These are phyloP conservation scores for Gadopsis bispinosus DNA, from an alignment of 2,797 vertebrate species.

Conservation along the genomic window DNA sequence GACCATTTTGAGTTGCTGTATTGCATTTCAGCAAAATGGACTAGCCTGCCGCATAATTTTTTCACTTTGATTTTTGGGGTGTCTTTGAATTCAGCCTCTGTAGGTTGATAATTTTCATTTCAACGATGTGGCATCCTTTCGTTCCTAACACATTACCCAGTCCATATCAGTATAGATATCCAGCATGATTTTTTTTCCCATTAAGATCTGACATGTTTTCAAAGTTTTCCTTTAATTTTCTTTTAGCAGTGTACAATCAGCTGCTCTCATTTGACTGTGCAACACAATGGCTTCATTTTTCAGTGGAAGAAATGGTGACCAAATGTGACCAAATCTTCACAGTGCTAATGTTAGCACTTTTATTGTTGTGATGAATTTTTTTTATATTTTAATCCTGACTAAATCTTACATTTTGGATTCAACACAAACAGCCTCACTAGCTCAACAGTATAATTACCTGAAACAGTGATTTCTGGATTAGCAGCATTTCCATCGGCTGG, in stretches of 20 bases:
- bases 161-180: too few species aligned
- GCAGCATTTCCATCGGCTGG: constrained; percentile 87
- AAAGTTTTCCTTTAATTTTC: too few species aligned
- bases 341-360: neutral
- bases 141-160: too few species aligned
- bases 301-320: neutral
- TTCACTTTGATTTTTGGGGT: too few species aligned
- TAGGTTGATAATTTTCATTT: too few species aligned
- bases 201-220: too few species aligned
- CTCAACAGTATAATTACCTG: constrained; percentile 84
- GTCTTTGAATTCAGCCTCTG: too few species aligned
- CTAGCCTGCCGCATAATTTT: too few species aligned
- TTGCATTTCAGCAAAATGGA: too few species aligned
- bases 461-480: constrained; percentile 87
- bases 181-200: too few species aligned
- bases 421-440: neutral
- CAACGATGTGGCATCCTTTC: too few species aligned
- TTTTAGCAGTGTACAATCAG: constrained; percentile 42
- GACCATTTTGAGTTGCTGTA: too few species aligned
- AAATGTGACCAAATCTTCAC: neutral
- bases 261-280: constrained; percentile 21
- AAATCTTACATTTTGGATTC: neutral
- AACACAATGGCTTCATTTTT: constrained; percentile 14
- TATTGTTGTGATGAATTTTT: neutral
- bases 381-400: neutral